Conservation (phyloP, 2,888 invertebrate genomes). For the Therioaphis trifolii region DNA sequence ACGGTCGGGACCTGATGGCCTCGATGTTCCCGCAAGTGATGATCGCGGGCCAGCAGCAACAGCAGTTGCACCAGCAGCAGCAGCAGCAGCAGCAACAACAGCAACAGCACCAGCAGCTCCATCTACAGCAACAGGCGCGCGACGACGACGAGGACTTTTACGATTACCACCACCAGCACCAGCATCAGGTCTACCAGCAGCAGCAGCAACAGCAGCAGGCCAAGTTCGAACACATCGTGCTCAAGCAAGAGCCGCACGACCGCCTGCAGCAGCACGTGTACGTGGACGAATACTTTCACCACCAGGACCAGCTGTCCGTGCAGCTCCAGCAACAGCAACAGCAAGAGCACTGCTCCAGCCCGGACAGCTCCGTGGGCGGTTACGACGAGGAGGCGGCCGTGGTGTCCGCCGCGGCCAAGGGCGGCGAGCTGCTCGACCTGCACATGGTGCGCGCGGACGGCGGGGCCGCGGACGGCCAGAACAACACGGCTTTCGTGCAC, state of each 20-base stretch:
- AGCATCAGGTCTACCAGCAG: conserved; percentile 48
- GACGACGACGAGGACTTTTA: conserved; percentile 54
- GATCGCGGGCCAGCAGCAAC: conserved; percentile 7
- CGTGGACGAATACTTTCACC: conserved; percentile 36
- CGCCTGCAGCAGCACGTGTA: conserved; percentile 48
- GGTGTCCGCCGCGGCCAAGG: neutral
- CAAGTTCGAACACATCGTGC: conserved; percentile 49
- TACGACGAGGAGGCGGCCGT: conserved; percentile 44
- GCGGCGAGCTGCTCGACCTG: conserved; percentile 50
- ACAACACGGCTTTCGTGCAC: conserved; percentile 55
- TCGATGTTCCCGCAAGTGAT: conserved; percentile 49
- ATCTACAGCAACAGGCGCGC: conserved; percentile 23
- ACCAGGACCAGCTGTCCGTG: conserved; percentile 47
- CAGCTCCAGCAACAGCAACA: conserved; percentile 55
- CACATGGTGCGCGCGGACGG: conserved; percentile 26
- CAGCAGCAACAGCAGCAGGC: conserved; percentile 29
- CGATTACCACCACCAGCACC: conserved; percentile 48
- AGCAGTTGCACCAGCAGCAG: conserved; percentile 7
- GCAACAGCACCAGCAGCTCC: conserved; percentile 35
- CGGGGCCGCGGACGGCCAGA: conserved; percentile 14
- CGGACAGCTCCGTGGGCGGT: conserved; percentile 41
- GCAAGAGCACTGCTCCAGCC: conserved; percentile 51
- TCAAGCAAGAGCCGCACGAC: conserved; percentile 49
- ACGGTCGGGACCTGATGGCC: conserved; percentile 37
- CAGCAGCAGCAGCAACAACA: conserved; percentile 16